phyloP scores from a whole-genome alignment of 92 coral and sea anemone genomes.

The Zoanthus gigantus region DNA sequence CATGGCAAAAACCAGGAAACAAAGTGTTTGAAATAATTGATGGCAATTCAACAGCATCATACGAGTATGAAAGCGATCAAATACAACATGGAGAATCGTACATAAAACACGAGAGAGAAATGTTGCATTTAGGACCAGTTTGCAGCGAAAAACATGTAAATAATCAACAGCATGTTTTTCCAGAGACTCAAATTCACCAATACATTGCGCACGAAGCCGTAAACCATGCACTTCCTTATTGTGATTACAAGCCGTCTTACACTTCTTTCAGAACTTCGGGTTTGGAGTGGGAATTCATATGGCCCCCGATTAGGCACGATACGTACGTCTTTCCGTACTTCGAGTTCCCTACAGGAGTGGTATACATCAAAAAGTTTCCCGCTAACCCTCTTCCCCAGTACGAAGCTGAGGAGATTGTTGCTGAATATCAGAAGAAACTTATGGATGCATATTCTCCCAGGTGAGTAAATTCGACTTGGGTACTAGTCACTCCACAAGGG shows the following conservation, averaged over 20 bases:
- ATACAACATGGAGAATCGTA: background rate
- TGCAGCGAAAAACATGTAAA: background rate
- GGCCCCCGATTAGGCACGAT: conserved; percentile 33
- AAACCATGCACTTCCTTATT: conserved; percentile 4
- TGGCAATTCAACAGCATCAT: background rate
- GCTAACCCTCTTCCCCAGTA: background rate
- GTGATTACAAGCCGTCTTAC: conserved; percentile 30
- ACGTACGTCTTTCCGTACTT: conserved; percentile 40
- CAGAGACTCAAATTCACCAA: background rate
- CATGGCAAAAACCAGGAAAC: conserved; percentile 71
- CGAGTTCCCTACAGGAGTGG: conserved; percentile 41
- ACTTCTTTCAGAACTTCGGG: background rate
- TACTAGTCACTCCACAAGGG: no score
- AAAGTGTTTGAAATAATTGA: conserved; percentile 54
- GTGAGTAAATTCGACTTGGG: background rate
- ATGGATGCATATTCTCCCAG: background rate
- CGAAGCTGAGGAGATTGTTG: conserved; percentile 1
- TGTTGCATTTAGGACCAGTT: background rate
- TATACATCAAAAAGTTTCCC: background rate
- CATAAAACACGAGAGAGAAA: background rate
- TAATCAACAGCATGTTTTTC: no score
- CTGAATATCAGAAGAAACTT: background rate
- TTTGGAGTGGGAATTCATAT: background rate
- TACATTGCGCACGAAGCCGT: background rate
- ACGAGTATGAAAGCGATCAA: background rate